phyloP scores from a whole-genome alignment of 1,140 invertebrate species.

The Lanistes nyassanus region DNA sequence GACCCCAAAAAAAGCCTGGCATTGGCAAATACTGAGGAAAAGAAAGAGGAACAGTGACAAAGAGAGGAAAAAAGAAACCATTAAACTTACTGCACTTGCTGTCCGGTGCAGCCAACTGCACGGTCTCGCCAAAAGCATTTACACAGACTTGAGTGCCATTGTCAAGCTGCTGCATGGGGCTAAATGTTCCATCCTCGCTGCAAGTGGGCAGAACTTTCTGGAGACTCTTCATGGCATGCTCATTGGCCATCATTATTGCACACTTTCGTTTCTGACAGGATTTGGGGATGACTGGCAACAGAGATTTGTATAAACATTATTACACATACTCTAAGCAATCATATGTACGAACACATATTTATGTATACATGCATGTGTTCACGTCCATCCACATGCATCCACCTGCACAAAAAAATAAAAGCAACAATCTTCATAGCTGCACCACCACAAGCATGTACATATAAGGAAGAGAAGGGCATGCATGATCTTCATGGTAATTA shows the following conservation, averaged over 20 bases:
- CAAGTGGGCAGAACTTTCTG: not conserved
- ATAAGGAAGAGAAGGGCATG: no score
- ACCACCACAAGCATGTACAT: no score
- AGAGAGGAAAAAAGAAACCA: no score
- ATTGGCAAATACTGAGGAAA: not conserved
- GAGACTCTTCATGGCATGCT: not conserved
- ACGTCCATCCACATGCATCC: no score
- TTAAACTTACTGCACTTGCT: not conserved
- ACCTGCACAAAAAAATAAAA: no score
- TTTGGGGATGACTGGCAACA: not conserved
- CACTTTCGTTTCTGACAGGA: conserved; percentile 7
- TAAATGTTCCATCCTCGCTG: not conserved
- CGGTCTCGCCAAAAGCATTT: conserved; percentile 4
- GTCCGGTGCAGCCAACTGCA: not conserved
- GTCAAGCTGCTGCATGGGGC: not conserved
- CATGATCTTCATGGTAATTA: no score
- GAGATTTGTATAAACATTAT: not conserved
- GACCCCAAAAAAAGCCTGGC: not conserved
- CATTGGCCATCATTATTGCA: not conserved
- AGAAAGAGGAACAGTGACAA: no score
- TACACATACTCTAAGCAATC: no score
- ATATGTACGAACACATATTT: not conserved
- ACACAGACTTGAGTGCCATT: conserved; percentile 7
- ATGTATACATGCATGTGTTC: no score
- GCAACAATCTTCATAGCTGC: no score